Conservation (phyloP, 1,140 invertebrate genomes). For the Pseudoatta argentina region DNA sequence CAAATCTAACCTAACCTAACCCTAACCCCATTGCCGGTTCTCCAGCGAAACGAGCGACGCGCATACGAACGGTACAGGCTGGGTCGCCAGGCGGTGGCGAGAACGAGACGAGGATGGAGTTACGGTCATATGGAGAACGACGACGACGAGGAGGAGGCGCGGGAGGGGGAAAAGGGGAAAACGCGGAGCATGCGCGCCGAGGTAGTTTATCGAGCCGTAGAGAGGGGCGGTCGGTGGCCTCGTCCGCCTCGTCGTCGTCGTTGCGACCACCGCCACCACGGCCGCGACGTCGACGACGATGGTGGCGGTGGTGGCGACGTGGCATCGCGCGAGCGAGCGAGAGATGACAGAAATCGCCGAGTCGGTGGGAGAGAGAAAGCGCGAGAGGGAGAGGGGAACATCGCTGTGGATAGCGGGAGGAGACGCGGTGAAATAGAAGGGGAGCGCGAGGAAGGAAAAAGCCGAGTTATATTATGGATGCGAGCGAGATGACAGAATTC, state of each 20-base stretch:
- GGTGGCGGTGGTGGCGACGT: slow-evolving; percentile 55
- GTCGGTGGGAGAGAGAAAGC: slow-evolving; percentile 8
- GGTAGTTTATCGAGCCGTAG: slow-evolving; percentile 76
- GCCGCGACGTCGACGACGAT: slow-evolving; percentile 6
- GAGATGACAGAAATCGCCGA: slow-evolving; percentile 31
- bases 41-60: slow-evolving; percentile 71
- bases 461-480: slow-evolving; percentile 30
- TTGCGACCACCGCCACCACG: background rate
- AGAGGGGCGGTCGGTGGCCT: slow-evolving; percentile 74
- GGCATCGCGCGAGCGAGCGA: slow-evolving; percentile 56
- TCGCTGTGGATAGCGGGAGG: slow-evolving; percentile 37
- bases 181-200: slow-evolving; percentile 74
- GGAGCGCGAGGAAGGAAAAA: slow-evolving; percentile 24
- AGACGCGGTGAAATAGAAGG: background rate
- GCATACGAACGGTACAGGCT: slow-evolving; percentile 31
- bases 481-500: slow-evolving; percentile 24
- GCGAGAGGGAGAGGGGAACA: slow-evolving; percentile 4
- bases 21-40: slow-evolving; percentile 83
- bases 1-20: slow-evolving; percentile 79
- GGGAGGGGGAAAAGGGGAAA: slow-evolving; percentile 51
- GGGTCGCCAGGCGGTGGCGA: slow-evolving; percentile 62
- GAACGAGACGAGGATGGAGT: slow-evolving; percentile 52
- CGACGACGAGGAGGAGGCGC: background rate
- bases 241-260: slow-evolving; percentile 64
- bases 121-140: slow-evolving; percentile 57